These are phyloP conservation scores for Ichneumon xanthorius DNA, from an alignment of 2,888 invertebrate species.

Conservation along the genomic window DNA sequence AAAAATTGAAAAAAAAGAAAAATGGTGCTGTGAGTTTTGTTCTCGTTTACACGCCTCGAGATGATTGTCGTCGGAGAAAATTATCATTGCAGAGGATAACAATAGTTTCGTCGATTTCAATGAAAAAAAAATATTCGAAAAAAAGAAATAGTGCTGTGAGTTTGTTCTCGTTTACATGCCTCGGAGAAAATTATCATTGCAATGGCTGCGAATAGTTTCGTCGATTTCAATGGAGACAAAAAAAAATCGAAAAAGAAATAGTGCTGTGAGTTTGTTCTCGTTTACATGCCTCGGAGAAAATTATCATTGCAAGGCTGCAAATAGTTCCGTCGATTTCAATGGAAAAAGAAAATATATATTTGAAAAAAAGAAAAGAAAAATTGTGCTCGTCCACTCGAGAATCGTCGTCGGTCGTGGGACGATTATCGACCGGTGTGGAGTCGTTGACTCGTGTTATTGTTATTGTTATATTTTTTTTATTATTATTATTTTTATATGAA, in stretches of 20 bases:
- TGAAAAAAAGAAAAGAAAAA: background rate
- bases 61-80: background rate
- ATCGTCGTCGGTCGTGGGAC: background rate
- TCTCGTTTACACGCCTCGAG: too few species aligned
- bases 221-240: background rate
- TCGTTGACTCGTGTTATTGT: constrained; percentile 11
- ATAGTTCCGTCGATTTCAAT: too few species aligned
- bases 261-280: too few species aligned
- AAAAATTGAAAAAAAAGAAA: background rate
- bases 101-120: constrained; percentile 5
- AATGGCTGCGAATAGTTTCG: background rate
- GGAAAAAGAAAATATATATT: background rate
- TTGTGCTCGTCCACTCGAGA: background rate
- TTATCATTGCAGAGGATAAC: background rate
- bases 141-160: constrained; percentile 35
- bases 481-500: too few species aligned
- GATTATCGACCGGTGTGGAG: constrained; percentile 23
- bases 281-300: too few species aligned
- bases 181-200: background rate
- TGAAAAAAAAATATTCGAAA: background rate
- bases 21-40: too few species aligned
- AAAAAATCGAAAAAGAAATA: too few species aligned
- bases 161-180: constrained; percentile 4
- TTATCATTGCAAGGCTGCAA: too few species aligned
- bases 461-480: background rate